Evolutionary conservation across 2,797 vertebrate genomes (phyloP).

Genomic region (Anguilla anguilla): DNA sequence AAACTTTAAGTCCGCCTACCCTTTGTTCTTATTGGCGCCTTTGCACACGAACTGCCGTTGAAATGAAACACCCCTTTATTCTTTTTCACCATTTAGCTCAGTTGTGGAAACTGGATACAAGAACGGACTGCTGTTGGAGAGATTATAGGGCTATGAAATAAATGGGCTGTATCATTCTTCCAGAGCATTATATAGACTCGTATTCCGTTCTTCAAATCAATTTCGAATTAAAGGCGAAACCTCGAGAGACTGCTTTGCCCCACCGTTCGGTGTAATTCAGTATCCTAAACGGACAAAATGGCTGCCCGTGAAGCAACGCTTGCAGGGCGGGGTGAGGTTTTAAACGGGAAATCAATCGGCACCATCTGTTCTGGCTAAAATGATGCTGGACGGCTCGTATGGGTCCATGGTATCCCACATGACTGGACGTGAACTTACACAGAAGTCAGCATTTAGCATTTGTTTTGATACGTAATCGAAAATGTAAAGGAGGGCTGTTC

Average conservation of each 20-base stretch:
- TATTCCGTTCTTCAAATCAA: background rate
- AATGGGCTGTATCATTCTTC: background rate
- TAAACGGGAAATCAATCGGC: background rate
- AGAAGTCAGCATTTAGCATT: background rate
- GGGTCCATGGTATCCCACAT: background rate
- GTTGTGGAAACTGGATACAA: background rate
- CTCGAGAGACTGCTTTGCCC: background rate
- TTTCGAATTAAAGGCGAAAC: background rate
- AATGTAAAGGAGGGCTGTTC: background rate
- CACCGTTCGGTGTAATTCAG: background rate
- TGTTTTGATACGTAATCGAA: background rate
- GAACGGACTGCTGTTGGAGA: background rate
- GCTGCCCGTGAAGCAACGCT: constrained; percentile 19
- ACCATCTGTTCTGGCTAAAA: constrained; percentile 13
- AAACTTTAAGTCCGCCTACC: constrained; percentile 51
- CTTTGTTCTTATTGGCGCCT: constrained; percentile 65
- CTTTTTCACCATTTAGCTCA: background rate
- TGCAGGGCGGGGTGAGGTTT: background rate
- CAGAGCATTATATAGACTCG: background rate
- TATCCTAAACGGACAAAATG: constrained; percentile 33
- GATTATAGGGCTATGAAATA: background rate
- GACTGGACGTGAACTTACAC: background rate
- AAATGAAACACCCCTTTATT: constrained; percentile 16
- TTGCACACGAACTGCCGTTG: constrained; percentile 30
- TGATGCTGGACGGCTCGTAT: background rate